phyloP scores from a whole-genome alignment of 2,797 vertebrate genomes.

The Anguilla obscura region DNA sequence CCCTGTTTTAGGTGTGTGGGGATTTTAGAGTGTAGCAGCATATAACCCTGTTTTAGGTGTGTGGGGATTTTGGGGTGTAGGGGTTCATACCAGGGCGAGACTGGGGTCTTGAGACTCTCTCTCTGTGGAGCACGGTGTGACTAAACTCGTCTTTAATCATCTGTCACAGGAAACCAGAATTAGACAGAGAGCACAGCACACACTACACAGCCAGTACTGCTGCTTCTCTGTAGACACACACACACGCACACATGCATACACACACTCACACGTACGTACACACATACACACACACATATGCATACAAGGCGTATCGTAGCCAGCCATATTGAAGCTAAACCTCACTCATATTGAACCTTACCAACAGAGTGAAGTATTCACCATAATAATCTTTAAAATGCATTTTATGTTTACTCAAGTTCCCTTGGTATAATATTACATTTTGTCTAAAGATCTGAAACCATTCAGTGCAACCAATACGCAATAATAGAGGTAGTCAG shows the following conservation, averaged over 20 bases:
- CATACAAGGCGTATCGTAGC: background rate
- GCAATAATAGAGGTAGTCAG: too few relatives aligned
- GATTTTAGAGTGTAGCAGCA: background rate
- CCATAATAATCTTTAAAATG: too few relatives aligned
- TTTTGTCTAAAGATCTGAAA: too few relatives aligned
- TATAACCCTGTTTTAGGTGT: background rate
- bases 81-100: conserved; percentile 35
- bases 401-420: too few relatives aligned
- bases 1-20: background rate
- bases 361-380: too few relatives aligned
- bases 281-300: background rate
- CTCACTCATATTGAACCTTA: too few relatives aligned
- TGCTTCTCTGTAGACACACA: conserved; percentile 1
- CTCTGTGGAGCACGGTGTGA: conserved; percentile 48
- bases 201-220: background rate
- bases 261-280: background rate
- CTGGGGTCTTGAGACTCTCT: conserved; percentile 43
- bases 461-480: background rate
- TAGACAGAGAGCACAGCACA: conserved; percentile 3
- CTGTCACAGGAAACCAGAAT: conserved; percentile 50
- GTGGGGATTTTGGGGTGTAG: background rate
- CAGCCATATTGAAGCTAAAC: too few relatives aligned
- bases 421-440: too few relatives aligned
- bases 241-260: background rate
- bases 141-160: conserved; percentile 70